Percentiles rank a stretch among this genome's conserved stretches.
phyloP scores from a whole-genome alignment of 2,797 vertebrate species.

The Serranus cabrilla region DNA sequence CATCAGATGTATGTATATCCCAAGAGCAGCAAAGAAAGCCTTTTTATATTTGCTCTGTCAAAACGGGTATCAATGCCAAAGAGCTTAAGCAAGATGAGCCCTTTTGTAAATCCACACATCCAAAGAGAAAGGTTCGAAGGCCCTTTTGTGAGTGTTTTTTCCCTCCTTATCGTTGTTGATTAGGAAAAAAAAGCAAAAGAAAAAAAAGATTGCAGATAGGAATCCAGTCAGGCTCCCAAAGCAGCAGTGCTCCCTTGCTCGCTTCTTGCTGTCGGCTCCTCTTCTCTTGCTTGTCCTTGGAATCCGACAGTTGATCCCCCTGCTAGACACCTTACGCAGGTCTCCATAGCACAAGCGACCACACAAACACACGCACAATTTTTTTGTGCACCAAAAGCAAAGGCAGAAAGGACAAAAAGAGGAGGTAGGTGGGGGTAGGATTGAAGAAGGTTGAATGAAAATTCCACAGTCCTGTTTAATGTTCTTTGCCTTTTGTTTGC shows the following conservation, averaged over 20 bases:
- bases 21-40: constrained; percentile 79
- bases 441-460: constrained; percentile 70
- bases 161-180: constrained; percentile 51
- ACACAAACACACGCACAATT: constrained; percentile 63
- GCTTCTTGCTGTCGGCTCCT: constrained; percentile 79
- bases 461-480: constrained; percentile 82
- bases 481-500: constrained; percentile 76
- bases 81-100: constrained; percentile 78
- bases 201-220: constrained; percentile 72
- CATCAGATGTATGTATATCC: constrained; percentile 82
- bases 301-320: constrained; percentile 87
- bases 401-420: constrained; percentile 54
- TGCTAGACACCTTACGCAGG: constrained; percentile 81
- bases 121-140: constrained; percentile 78
- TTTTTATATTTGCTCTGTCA: constrained; percentile 82
- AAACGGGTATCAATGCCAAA: constrained; percentile 78
- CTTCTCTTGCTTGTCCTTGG: constrained; percentile 91
- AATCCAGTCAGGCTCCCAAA: constrained; percentile 87
- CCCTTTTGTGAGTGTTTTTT: constrained; percentile 78
- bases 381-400: constrained; percentile 60
- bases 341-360: constrained; percentile 87
- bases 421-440: constrained; percentile 50
- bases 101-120: constrained; percentile 88
- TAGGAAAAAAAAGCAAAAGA: constrained; percentile 31
- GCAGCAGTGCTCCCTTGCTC: constrained; percentile 87